Evolutionary conservation across 2,797 vertebrate species (phyloP).

Genomic region (Echeneis naucrates): DNA sequence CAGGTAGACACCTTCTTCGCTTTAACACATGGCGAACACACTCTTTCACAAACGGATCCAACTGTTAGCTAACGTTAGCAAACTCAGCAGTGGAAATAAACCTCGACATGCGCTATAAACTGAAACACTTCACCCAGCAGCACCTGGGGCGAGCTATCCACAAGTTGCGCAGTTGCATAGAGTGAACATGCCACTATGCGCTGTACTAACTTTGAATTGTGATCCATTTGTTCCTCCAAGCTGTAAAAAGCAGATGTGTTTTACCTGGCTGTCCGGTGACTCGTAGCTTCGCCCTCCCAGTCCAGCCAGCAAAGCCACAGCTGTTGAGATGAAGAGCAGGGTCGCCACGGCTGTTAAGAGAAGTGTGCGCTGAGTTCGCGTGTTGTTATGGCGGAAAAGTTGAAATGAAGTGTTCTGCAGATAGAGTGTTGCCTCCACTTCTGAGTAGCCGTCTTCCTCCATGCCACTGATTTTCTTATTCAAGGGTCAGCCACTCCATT

Average conservation of each 20-base stretch:
- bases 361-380: fast-evolving
- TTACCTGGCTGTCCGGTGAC: conserved; percentile 26
- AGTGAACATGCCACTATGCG: not conserved
- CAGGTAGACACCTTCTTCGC: too few relatives aligned
- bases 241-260: too few relatives aligned
- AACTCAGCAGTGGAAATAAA: not conserved
- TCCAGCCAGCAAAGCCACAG: not conserved
- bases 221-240: too few relatives aligned
- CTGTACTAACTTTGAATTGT: too few relatives aligned
- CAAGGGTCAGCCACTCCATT: conserved; percentile 26
- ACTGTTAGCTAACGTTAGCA: not conserved
- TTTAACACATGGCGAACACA: too few relatives aligned
- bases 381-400: not conserved
- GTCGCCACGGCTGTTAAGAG: not conserved
- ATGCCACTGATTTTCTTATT: conserved; percentile 17
- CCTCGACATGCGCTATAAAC: too few relatives aligned
- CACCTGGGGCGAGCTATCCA: not conserved
- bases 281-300: fast-evolving
- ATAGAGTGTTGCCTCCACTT: not conserved
- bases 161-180: not conserved
- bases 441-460: conserved; percentile 17
- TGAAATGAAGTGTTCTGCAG: not conserved
- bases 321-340: not conserved
- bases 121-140: not conserved
- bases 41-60: too few relatives aligned